Base-by-base conservation (phyloP, 1,140 invertebrate species). In the Drosophila pallidifrons region DNA sequence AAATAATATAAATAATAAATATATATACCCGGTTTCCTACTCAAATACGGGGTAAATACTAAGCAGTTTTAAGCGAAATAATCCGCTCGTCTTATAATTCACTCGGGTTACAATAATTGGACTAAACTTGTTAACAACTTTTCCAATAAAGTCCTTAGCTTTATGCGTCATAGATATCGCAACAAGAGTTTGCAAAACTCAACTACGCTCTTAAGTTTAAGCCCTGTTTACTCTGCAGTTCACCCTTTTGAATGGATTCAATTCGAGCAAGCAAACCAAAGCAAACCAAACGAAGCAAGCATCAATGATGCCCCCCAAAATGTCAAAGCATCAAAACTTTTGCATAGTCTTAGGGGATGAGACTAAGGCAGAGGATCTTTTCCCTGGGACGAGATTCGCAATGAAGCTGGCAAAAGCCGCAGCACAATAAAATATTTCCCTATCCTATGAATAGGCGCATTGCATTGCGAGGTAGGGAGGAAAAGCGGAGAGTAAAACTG, bases 341-440 rank as follows among this genome's bases (percentile, higher is more conserved):
- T 47, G 74, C 71, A 70, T 57, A 65, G 49, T 71, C 80, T 75
- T 66, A 35, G 51, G 47, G 59, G 16, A 65, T 28, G 28, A n/a
- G n/a, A 15, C 6, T 6, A 32, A 54, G 51, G 5, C 51, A 32
- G 51, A 13, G 28, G 49, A 35, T 55, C 8, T 49, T 41, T 8
- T 20, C 0, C n/a, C 5, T 1, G 3, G 32, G 1, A 25, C 8
- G 0, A 38, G 25, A 25, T 35, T 15, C 32, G 32, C 25, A 63
- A 61, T 52, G 30, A 58, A 72, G 54, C 20, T 25, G 28, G 49
- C 30, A 77, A 79, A 79, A 68, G 68, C 80, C 83, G 80, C 85
- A 89, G 80, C 65, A 89, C 80, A 89, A 89, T 88, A 89, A 88
- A 89, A 89, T 88, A 89, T 83, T 79, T 82, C 61, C 61, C 61